Percentiles rank a stretch among this genome's conserved stretches.
phyloP scores from a whole-genome alignment of 2,888 invertebrate genomes.

The Ornithoptera alexandrae region DNA sequence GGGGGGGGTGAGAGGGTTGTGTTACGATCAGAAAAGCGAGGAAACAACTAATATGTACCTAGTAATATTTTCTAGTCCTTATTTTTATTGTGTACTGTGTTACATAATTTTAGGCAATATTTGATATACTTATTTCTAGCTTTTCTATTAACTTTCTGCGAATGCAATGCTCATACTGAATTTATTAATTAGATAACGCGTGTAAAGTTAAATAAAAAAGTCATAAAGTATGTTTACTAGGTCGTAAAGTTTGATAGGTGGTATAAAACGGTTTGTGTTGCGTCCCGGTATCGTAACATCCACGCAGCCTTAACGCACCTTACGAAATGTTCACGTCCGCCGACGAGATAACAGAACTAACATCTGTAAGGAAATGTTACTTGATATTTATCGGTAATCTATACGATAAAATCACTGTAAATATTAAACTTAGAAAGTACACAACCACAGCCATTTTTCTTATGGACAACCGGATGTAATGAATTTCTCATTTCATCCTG shows the following conservation, averaged over 20 bases:
- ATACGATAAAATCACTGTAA: neutral
- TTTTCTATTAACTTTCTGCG: too few relatives aligned
- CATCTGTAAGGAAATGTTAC: slow-evolving; percentile 4
- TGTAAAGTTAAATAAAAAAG: slow-evolving; percentile 18
- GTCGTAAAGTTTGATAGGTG: slow-evolving; percentile 17
- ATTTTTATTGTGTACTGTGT: too few relatives aligned
- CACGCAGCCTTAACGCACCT: neutral
- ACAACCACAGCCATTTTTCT: neutral
- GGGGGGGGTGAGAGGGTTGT: too few relatives aligned
- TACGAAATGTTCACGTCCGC: slow-evolving; percentile 35
- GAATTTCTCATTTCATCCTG: neutral
- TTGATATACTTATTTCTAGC: too few relatives aligned
- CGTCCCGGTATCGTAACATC: slow-evolving; percentile 17
- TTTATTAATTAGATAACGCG: neutral
- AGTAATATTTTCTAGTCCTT: too few relatives aligned
- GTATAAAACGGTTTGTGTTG: slow-evolving; percentile 14
- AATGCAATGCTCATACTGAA: neutral
- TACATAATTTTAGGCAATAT: neutral
- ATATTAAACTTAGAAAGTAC: neutral
- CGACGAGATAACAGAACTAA: slow-evolving; percentile 36
- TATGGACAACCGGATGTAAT: neutral
- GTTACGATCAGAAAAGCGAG: too few relatives aligned
- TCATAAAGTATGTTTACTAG: slow-evolving; percentile 22
- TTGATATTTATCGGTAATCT: slow-evolving; percentile 2
- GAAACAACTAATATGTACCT: too few relatives aligned